Evolutionary conservation across 1,140 invertebrate genomes (phyloP).

Genomic region (Drosophila seguyi): DNA sequence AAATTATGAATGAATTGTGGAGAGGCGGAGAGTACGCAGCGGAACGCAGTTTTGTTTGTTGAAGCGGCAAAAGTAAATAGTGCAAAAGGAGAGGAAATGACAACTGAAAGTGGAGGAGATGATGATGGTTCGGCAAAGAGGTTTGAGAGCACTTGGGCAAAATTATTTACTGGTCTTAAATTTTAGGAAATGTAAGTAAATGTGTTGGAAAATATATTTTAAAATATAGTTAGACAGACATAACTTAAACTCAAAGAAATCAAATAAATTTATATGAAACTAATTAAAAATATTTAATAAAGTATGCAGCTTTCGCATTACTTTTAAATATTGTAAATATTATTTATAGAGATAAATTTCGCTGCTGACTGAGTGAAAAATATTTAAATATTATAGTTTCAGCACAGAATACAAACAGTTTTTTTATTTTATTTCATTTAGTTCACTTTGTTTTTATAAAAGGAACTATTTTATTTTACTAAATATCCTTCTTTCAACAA

Average conservation of each 20-base stretch:
- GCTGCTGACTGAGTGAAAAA: no score
- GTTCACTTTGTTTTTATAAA: not conserved
- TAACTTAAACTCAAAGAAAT: no score
- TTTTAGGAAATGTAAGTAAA: no score
- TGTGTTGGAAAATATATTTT: not conserved
- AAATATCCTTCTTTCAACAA: no score
- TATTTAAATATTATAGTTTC: no score
- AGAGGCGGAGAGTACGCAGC: slow-evolving; percentile 27
- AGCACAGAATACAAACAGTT: no score
- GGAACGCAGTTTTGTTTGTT: slow-evolving; percentile 64
- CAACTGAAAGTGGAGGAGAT: slow-evolving; percentile 32
- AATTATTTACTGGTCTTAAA: slow-evolving; percentile 2
- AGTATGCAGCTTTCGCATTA: no score
- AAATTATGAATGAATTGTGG: slow-evolving; percentile 57
- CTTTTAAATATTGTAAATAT: no score
- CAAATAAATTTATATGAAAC: no score
- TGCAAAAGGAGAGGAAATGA: slow-evolving; percentile 62
- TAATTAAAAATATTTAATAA: no score
- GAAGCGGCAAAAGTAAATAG: slow-evolving; percentile 79
- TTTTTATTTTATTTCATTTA: no score
- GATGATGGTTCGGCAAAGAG: not conserved
- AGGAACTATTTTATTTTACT: not conserved
- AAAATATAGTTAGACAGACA: not conserved
- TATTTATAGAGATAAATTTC: no score
- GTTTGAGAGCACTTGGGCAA: not conserved